Evolutionary conservation across 1,140 invertebrate species (phyloP).

Genomic region (Macrobrachium nipponense): DNA sequence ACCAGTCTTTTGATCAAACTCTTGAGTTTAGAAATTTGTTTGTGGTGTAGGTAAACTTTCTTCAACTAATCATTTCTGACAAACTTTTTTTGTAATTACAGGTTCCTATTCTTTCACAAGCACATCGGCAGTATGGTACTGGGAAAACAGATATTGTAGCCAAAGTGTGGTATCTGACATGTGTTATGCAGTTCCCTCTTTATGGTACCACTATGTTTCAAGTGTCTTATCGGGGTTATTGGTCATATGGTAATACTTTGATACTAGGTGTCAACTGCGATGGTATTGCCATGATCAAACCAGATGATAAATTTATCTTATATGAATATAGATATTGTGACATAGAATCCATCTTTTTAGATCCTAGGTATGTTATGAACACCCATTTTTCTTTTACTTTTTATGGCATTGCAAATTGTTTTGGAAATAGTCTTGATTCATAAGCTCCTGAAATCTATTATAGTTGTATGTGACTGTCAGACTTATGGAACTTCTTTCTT

Average conservation of each 20-base stretch:
- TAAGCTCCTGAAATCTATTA: background rate
- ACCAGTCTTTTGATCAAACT: too few relatives aligned
- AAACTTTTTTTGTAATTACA: conserved; percentile 14
- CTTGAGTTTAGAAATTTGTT: too few relatives aligned
- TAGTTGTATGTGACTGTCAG: conserved; percentile 23
- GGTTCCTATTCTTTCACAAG: conserved; percentile 87
- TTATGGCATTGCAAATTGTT: background rate
- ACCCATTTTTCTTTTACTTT: background rate
- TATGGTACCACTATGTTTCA: conserved; percentile 95
- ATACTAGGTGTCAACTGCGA: conserved; percentile 92
- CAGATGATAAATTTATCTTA: conserved; percentile 89
- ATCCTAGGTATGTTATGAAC: conserved; percentile 74
- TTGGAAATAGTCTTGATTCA: background rate
- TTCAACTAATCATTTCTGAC: too few relatives aligned
- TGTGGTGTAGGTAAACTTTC: too few relatives aligned
- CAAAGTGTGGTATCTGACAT: conserved; percentile 93
- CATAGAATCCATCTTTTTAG: conserved; percentile 90
- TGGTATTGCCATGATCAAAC: conserved; percentile 88
- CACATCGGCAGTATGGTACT: conserved; percentile 89
- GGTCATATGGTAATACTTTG: conserved; percentile 82
- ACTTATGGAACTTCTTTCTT: background rate
- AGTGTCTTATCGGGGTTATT: conserved; percentile 91
- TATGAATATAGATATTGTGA: conserved; percentile 90
- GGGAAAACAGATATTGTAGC: conserved; percentile 90
- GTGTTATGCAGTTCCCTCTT: conserved; percentile 96